A percentile compares a stretch with the other conserved stretches of the same genome.
Conservation (phyloP, 1,140 invertebrate species). For the Dinoponera quadriceps region DNA sequence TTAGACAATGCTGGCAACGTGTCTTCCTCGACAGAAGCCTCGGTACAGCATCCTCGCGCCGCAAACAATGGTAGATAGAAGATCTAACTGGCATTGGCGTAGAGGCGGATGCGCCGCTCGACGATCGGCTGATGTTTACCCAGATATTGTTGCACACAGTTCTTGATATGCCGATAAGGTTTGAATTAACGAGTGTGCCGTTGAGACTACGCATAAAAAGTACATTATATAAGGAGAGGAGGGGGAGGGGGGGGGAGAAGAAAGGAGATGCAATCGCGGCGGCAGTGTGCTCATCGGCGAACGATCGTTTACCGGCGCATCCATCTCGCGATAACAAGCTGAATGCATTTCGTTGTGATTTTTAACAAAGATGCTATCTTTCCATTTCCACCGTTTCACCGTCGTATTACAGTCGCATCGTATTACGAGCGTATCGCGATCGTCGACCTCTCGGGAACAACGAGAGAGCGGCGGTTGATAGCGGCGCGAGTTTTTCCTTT, state of each 20-base stretch:
- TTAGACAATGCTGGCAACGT: constrained; percentile 85
- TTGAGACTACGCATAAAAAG: too few relatives aligned
- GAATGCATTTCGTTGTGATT: not conserved
- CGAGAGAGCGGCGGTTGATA: not conserved
- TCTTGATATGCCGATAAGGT: too few relatives aligned
- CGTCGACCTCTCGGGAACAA: not conserved
- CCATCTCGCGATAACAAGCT: not conserved
- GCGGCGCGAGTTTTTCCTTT: not conserved
- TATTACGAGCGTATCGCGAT: not conserved
- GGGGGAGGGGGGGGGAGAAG: not conserved
- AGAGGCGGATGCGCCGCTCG: not conserved
- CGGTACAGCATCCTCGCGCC: constrained; percentile 82
- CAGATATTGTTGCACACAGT: not conserved
- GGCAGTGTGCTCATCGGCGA: not conserved
- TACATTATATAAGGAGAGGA: not conserved
- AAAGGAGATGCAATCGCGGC: not conserved
- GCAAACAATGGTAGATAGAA: constrained; percentile 82
- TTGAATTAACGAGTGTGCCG: too few relatives aligned
- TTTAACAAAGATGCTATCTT: not conserved
- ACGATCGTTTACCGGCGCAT: not conserved
- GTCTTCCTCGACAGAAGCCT: constrained; percentile 83
- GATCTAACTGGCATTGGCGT: constrained; percentile 32
- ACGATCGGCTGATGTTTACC: not conserved
- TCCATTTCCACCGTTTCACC: too few relatives aligned
- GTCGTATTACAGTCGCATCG: too few relatives aligned